Base-by-base conservation (phyloP, 2,113 vertebrate genomes). In the Limnothrissa miodon region DNA sequence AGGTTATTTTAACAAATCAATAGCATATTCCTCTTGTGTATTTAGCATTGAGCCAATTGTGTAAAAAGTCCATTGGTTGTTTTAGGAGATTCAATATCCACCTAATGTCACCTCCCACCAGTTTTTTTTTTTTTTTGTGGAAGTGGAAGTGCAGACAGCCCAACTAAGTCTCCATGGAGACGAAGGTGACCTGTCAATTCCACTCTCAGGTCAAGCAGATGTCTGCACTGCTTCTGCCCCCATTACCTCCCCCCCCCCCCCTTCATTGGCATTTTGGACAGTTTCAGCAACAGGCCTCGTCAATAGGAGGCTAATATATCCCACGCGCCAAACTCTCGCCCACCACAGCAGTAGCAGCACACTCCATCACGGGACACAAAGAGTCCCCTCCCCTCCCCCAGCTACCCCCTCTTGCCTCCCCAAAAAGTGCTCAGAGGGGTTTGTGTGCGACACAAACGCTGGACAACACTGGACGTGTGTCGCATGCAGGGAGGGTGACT, bases 381-480 rank as follows among this genome's bases (percentile, higher is more conserved):
- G 42, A 33, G 44, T 4, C 42, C 29, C 62, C 82, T 59, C 39
- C n/a, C 44, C 48, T 74, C 25, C 48, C 25, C 48, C 7, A n/a
- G 4, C 78, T 23, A 45, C 45, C 45, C 45, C 33, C 70, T 29
- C 19, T 46, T 45, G 45, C 19, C 74, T n/a, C 25, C 45, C 45
- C 45, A 36, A 39, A n/a, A 74, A 74, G 66, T 0, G 66, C 66
- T 78, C 39, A 29, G 25, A 62, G 45, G 42, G 39, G 23, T 85
- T 85, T 85, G 70, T 85, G 80, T 59, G 42, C n/a, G 80, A 78
- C 78, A 79, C 59, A 87, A 87, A 79, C 56, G 33, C 25, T 33
- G 83, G 53, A 44, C 45, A 87, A 79, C 56, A 42, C 25, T 33
- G 83, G 53, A 44, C 45, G 15, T 87, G 83, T 84, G 81, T 81